phyloP scores from a whole-genome alignment of 1,140 invertebrate species.

The Drosophila miranda region DNA sequence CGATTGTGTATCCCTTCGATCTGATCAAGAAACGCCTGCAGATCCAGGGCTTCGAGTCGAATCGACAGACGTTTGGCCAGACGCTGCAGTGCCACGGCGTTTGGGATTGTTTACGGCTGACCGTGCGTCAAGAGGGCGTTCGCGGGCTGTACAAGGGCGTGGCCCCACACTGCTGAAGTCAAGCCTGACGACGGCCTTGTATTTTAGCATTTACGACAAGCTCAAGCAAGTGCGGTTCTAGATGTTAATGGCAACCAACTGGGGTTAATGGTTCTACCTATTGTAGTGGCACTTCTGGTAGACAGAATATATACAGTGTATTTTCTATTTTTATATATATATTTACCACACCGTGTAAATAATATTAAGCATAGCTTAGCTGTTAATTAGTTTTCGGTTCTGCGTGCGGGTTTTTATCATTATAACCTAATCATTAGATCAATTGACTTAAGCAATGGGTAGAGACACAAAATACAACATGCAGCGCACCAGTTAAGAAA shows the following conservation, averaged over 20 bases:
- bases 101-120: slow-evolving; percentile 85
- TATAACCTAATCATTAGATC: slow-evolving; percentile 15
- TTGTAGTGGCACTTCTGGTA: slow-evolving; percentile 16
- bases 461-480: slow-evolving; percentile 1
- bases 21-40: slow-evolving; percentile 92
- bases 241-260: slow-evolving; percentile 6
- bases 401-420: slow-evolving; percentile 50
- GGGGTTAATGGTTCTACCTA: slow-evolving; percentile 16
- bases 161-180: slow-evolving; percentile 89
- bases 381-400: slow-evolving; percentile 69
- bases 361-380: slow-evolving; percentile 55
- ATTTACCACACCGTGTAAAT: slow-evolving; percentile 32
- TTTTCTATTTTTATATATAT: slow-evolving; percentile 68
- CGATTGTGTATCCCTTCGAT: slow-evolving; percentile 92
- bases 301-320: slow-evolving; percentile 53
- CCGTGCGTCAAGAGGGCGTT: slow-evolving; percentile 86
- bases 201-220: slow-evolving; percentile 89
- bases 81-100: slow-evolving; percentile 87
- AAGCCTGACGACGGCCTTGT: slow-evolving; percentile 86
- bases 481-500: slow-evolving; percentile 20
- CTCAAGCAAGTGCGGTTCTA: slow-evolving; percentile 75
- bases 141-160: slow-evolving; percentile 90
- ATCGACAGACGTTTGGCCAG: slow-evolving; percentile 87
- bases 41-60: slow-evolving; percentile 91
- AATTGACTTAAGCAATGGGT: slow-evolving; percentile 16